These are phyloP conservation scores for Grallaria varia DNA, from an alignment of 2,113 vertebrate species.

Conservation along the genomic window DNA sequence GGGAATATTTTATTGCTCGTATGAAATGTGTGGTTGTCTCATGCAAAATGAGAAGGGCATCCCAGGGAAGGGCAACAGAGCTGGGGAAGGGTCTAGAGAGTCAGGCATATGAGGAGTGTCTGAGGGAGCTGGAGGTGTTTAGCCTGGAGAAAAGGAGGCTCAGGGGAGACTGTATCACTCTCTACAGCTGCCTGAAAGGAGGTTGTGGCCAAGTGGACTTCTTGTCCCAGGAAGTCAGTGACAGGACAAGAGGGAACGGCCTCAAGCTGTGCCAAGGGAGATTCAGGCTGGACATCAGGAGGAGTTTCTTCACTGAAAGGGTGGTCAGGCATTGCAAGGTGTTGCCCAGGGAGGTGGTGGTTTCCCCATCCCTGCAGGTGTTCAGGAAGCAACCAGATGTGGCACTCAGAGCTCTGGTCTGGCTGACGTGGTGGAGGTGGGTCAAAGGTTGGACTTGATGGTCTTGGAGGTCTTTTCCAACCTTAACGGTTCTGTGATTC, in stretches of 20 bases:
- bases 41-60: background rate
- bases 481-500: background rate
- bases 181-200: background rate
- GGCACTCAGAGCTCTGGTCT: background rate
- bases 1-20: background rate
- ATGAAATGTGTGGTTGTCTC: background rate
- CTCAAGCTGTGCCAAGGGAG: background rate
- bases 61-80: fast-evolving
- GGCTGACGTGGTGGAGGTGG: background rate
- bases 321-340: background rate
- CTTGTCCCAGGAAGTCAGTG: background rate
- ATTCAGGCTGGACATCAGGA: background rate
- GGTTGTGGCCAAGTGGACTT: background rate
- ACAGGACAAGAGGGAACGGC: background rate
- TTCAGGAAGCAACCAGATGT: background rate
- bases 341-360: background rate
- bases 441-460: fast-evolving
- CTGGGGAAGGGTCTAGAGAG: background rate
- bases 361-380: background rate
- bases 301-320: background rate
- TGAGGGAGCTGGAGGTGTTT: background rate
- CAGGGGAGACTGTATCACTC: too few relatives aligned
- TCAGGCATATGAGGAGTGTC: background rate
- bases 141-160: background rate
- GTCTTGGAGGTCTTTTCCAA: background rate